Base-by-base conservation (phyloP, 92 coral and sea anemone species). In the Blastomussa wellsi region DNA sequence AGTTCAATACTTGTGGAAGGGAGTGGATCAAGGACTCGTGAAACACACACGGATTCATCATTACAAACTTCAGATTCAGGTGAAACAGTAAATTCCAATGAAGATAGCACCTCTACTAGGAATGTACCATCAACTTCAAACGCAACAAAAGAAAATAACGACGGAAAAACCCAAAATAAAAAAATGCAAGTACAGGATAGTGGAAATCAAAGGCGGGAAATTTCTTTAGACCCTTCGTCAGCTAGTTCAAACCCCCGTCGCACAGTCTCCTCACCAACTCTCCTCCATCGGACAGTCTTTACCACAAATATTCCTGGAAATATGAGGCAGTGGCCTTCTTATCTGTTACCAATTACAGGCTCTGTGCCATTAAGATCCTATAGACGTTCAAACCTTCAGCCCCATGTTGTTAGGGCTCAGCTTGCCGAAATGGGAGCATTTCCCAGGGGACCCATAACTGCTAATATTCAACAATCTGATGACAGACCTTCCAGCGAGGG, bases 271-370 rank as follows among this genome's bases (percentile, higher is more conserved):
- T 87, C 93, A 0, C 95, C 97, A 11, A 94, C 93, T n/a, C 89
- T 91, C 4, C 88, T 91, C 31, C 97, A 94, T 29, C 79, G 97
- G 72, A 94, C 97, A 16, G 87, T 94, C 32, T 88, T 91, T 47
- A 85, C 95, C 7, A 86, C 94, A 15, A 83, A 75, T 62, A 41
- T 72, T 47, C 87, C 87, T 2, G 79, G 79, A 47, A 47, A 72
- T 17, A 53, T 72, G 69, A 82, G 86, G 39, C 86, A 71, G 7
- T 51, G 74, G 60, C 59, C 86, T 7, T 44, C 86, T 47, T 82
- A 49, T 38, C 49, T 71, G 37, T 51, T 82, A 15, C 86, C 78
- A 52, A n/a, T 70, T 19, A 19, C 78, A 38, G 78, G 78, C 2
- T 44, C 78, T 52, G 69, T 82, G 37, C 74, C 77, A 51, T n/a